These are phyloP conservation scores for Gisinianus flammeolus DNA, from an alignment of 2,888 invertebrate genomes.

Conservation along the genomic window DNA sequence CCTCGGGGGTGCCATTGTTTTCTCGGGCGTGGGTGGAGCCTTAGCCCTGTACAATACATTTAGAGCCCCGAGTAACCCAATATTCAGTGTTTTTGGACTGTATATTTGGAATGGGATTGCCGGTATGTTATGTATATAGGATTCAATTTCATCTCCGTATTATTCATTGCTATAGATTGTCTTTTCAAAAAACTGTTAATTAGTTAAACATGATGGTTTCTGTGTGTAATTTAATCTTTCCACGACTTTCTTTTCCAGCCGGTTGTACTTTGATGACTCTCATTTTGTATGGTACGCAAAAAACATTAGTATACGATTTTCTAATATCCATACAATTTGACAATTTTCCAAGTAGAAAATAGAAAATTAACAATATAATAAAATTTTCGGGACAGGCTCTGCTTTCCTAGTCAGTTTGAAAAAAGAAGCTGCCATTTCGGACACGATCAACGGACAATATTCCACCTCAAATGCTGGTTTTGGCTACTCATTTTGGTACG, in stretches of 20 bases:
- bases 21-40: slow-evolving; percentile 40
- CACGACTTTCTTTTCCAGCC: slow-evolving; percentile 31
- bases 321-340: too few species aligned
- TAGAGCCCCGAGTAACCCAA: slow-evolving; percentile 50
- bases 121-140: slow-evolving; percentile 35
- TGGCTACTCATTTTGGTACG: slow-evolving; percentile 54
- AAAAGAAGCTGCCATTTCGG: slow-evolving; percentile 50
- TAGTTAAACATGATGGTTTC: background rate
- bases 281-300: slow-evolving; percentile 28
- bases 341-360: too few species aligned
- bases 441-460: slow-evolving; percentile 36
- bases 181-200: background rate
- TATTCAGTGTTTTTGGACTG: slow-evolving; percentile 51
- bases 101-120: slow-evolving; percentile 55
- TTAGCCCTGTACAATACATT: slow-evolving; percentile 51
- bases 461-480: slow-evolving; percentile 29
- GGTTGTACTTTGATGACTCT: slow-evolving; percentile 39
- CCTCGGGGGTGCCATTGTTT: slow-evolving; percentile 43
- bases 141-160: background rate
- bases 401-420: slow-evolving; percentile 42
- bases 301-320: too few species aligned
- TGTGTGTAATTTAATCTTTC: background rate
- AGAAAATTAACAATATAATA: too few species aligned
- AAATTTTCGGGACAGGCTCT: slow-evolving; percentile 37
- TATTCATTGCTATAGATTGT: background rate